Conservation (phyloP, 2,797 vertebrate species). For the Otolemur crassicaudatus region DNA sequence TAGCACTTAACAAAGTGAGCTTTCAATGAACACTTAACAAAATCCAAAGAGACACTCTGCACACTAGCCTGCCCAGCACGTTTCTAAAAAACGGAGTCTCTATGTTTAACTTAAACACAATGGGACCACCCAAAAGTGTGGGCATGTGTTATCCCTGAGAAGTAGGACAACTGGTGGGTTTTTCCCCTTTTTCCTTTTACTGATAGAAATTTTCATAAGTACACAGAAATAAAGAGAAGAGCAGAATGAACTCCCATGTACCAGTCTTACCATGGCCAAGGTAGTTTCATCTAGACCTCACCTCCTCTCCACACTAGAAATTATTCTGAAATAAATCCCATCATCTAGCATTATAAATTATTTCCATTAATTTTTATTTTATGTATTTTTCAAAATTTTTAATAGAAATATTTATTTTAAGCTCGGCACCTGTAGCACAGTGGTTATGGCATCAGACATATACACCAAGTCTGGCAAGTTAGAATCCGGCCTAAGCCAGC, state of each 20-base stretch:
- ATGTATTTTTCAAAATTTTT: neutral
- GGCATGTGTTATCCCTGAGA: neutral
- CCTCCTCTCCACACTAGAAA: neutral
- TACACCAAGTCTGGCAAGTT: too few species aligned
- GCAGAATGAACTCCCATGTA: neutral
- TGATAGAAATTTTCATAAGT: slow-evolving; percentile 23
- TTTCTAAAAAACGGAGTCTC: neutral
- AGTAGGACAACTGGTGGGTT: neutral
- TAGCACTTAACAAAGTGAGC: neutral
- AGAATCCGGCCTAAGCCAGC: too few species aligned
- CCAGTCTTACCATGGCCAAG: neutral
- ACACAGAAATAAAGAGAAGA: neutral
- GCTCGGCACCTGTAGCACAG: too few species aligned
- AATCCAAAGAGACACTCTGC: neutral
- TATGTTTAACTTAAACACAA: neutral
- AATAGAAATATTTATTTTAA: neutral
- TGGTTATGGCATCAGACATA: too few species aligned
- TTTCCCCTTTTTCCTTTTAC: neutral
- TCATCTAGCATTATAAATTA: neutral
- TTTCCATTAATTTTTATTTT: neutral
- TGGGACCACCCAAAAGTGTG: neutral
- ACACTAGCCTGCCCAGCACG: neutral
- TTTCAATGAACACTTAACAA: neutral
- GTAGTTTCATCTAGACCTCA: neutral
- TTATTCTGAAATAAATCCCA: neutral